These are phyloP conservation scores for Antechinus stuartii DNA, from an alignment of 2,113 vertebrate genomes.

Conservation along the genomic window DNA sequence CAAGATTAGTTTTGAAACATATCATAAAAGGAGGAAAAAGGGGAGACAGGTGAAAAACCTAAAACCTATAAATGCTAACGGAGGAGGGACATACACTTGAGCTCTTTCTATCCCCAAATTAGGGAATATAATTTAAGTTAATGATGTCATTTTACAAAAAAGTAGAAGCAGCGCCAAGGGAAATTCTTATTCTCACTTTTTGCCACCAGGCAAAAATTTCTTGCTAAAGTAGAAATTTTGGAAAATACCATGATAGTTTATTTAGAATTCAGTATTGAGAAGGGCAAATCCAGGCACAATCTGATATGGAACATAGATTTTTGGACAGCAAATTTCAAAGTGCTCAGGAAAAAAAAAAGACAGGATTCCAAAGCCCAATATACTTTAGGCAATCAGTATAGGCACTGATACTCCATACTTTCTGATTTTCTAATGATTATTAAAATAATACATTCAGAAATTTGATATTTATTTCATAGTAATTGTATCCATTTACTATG, in stretches of 20 bases:
- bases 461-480: not conserved
- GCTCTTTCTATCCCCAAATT: not conserved
- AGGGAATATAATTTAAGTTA: not conserved
- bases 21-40: not conserved
- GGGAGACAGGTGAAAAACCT: not conserved
- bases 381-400: not conserved
- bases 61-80: not conserved
- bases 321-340: not conserved
- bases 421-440: not conserved
- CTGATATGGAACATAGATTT: not conserved
- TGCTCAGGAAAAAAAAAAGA: not conserved
- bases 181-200: not conserved
- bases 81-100: not conserved
- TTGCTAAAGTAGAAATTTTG: not conserved
- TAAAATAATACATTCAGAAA: not conserved
- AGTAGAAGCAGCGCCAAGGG: not conserved
- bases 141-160: not conserved
- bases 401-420: not conserved
- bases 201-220: not conserved
- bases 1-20: not conserved
- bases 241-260: not conserved
- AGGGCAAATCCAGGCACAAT: not conserved
- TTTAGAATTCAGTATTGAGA: not conserved
- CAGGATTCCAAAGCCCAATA: not conserved
- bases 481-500: slow-evolving; percentile 40